Conservation (phyloP, 1,140 invertebrate species). For the Lepidurus couesii region DNA sequence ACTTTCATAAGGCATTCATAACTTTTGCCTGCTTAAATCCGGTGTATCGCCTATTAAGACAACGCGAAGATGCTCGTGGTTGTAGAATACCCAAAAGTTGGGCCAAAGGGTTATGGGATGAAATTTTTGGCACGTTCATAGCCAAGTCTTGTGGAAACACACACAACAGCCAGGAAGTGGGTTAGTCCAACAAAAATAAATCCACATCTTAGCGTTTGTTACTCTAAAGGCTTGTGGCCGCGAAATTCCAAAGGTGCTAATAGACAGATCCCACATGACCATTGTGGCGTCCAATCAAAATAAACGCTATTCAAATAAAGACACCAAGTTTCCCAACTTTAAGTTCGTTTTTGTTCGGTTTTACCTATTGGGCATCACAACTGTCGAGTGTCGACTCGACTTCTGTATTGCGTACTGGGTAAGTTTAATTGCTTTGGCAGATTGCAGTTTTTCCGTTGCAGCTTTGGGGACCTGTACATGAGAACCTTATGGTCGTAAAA, state of each 20-base stretch:
- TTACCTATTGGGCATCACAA: too few species aligned
- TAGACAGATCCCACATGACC: background rate
- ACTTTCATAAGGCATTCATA: too few species aligned
- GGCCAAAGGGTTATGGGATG: background rate
- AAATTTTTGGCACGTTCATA: background rate
- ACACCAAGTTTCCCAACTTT: too few species aligned
- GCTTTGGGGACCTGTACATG: slow-evolving; percentile 2
- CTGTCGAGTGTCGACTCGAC: background rate
- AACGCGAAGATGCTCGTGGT: too few species aligned
- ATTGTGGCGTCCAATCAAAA: slow-evolving; percentile 8
- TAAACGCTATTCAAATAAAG: background rate
- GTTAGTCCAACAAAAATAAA: background rate
- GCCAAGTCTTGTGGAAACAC: background rate
- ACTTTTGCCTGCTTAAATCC: too few species aligned
- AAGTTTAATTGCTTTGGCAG: slow-evolving; percentile 10
- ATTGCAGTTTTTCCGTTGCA: background rate
- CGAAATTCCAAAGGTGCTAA: background rate
- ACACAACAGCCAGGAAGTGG: background rate
- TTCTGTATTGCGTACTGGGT: background rate
- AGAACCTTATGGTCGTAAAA: slow-evolving; percentile 15
- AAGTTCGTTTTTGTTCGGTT: background rate
- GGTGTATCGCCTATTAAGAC: too few species aligned
- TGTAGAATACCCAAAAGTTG: too few species aligned
- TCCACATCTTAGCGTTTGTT: slow-evolving; percentile 2
- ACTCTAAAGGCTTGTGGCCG: background rate